Evolutionary conservation across 2,113 vertebrate genomes (phyloP).

Genomic region (Zosterops japonicus): DNA sequence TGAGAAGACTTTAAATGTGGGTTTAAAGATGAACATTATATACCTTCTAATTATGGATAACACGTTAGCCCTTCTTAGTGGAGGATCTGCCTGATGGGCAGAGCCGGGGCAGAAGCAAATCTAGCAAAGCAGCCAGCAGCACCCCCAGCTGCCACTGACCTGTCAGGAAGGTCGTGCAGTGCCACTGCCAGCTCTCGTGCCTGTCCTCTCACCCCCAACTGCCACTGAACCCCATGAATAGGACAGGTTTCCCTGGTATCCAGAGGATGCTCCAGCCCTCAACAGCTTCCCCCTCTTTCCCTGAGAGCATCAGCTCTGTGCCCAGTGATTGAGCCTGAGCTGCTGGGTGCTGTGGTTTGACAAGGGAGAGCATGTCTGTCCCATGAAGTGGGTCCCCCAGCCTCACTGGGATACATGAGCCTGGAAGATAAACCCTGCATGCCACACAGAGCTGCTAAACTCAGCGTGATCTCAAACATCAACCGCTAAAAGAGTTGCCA

Average conservation of each 20-base stretch:
- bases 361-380: neutral
- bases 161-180: fast-evolving
- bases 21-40: neutral
- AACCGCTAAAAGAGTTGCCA: neutral
- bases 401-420: fast-evolving
- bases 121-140: neutral
- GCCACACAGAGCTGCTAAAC: neutral
- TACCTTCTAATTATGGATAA: neutral
- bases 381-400: neutral
- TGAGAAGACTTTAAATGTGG: neutral
- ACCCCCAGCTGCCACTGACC: neutral
- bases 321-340: neutral
- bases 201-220: neutral
- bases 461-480: fast-evolving
- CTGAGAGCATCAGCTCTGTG: neutral
- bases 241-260: neutral
- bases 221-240: fast-evolving
- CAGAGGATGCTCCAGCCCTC: neutral
- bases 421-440: neutral
- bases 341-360: neutral
- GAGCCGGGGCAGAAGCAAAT: neutral
- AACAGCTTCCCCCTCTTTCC: neutral
- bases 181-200: neutral
- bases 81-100: neutral
- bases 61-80: neutral